A percentile compares a stretch with the other conserved stretches of the same genome.
Conservation (phyloP, 2,888 invertebrate genomes). For the Nycteola revayana region DNA sequence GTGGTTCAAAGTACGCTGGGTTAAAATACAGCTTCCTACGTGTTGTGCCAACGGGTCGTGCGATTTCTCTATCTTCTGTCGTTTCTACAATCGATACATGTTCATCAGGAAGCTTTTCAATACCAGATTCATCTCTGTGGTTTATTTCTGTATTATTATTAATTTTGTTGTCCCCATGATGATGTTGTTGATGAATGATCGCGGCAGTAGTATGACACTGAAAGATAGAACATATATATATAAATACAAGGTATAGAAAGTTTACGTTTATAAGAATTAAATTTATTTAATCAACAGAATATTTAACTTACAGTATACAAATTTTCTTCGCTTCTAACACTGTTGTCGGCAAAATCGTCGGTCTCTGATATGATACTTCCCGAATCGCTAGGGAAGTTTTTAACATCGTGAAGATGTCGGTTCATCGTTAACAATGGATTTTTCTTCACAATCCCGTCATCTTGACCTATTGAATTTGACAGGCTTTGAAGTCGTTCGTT, state of each 20-base stretch:
- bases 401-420: constrained; percentile 83
- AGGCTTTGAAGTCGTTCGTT: constrained; percentile 63
- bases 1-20: constrained; percentile 95
- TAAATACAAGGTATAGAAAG: not conserved
- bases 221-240: constrained; percentile 26
- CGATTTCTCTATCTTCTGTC: constrained; percentile 86
- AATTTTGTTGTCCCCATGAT: constrained; percentile 57
- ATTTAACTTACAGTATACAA: constrained; percentile 53
- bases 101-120: constrained; percentile 90
- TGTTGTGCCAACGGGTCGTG: constrained; percentile 86
- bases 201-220: constrained; percentile 84
- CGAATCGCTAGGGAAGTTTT: constrained; percentile 73
- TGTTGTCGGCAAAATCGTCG: constrained; percentile 79
- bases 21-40: constrained; percentile 93
- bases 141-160: constrained; percentile 54
- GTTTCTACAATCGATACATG: constrained; percentile 94
- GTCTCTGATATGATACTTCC: constrained; percentile 85
- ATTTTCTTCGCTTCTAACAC: constrained; percentile 56
- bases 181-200: constrained; percentile 84
- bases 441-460: constrained; percentile 88
- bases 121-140: constrained; percentile 80
- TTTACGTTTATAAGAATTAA: no score
- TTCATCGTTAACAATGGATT: constrained; percentile 86
- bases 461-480: constrained; percentile 76
- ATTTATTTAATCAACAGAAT: no score